Evolutionary conservation across 2,888 invertebrate genomes (phyloP), one percentile per base, ranked within the genome.

Genomic region (Calliopum simillimum): DNA sequence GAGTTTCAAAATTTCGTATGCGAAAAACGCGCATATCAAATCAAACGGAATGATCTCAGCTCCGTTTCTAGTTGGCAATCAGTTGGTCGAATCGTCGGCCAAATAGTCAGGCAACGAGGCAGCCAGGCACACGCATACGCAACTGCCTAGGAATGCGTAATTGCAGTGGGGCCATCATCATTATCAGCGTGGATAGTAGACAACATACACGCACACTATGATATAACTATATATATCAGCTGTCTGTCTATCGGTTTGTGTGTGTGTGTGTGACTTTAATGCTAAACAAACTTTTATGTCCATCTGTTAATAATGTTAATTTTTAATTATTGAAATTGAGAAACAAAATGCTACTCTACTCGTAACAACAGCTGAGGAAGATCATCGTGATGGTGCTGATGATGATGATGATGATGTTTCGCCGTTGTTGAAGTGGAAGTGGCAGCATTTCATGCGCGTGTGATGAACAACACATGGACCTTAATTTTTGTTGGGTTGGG

Each of bases 291-390:
- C 8, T 33, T 33, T 33, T 33, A 33, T 33, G 33, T 33, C 33
- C 33, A 33, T 33, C 33, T 33, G 33, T 33, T 33, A 33, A 33
- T 33, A 33, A 33, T 33, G 33, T 33, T 33, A 33, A 33, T 33
- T 33, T 33, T 33, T 33, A 33, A 33, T 33, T 33, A 33, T 33
- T 33, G 33, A 33, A 33, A 33, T 33, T 33, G 16, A 43, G 59
- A 71, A 71, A 71, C 64, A 46, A 21, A 69, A 63, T 66, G 66
- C 71, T 66, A 19, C 69, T 61, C 51, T 71, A 71, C 65, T 61
- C 16, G 61, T 63, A 72, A 59, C 69, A 72, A 59, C 69, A 69
- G 66, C 67, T 69, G 71, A 33, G 62, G 58, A 58, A 69, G 64
- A 70, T 74, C 70, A 71, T 49, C n/a, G 19, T 14, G 49, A 49